Base-by-base conservation (phyloP, 2,797 vertebrate species). In the Microctenopoma lineatum region DNA sequence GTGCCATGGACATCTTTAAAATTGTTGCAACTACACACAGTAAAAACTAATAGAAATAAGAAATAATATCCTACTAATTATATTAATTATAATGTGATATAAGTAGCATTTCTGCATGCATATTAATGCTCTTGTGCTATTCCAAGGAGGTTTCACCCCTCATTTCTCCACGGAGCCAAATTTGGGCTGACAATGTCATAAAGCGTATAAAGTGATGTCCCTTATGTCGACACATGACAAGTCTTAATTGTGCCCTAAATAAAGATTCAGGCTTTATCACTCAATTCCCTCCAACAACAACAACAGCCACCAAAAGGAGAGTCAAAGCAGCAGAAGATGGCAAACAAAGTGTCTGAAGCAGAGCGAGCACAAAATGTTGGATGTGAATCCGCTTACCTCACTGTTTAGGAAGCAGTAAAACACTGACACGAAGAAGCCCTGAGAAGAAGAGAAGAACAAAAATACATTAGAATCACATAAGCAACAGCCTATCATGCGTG, bases 371-470 rank as follows among this genome's bases (percentile, higher is more conserved):
- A 39, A 75, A 73, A 60, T 38, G 57, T 47, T 81, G 34, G 66
- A 75, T 38, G 75, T 29, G 72, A 66, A 77, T 69, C 16, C 77
- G 79, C 97, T 96, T 92, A 99, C 98, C 96, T 99, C 98, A 0
- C 97, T 98, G 90, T 99, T 99, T 86, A 99, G 91, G 93, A 99
- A 99, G 91, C 98, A 99, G 93, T 99, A 99, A 91, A 99, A 99
- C 56, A 99, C 97, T 0, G 97, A 99, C 65, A 99, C 97, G 0
- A 99, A 99, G 92, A 99, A 99, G 44, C 98, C 98, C 98, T 99
- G 75, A 64, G 54, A 77, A 51, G 60, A 59, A 66, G 29, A 64
- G 41, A 73, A 32, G 32, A n/a, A 70, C 27, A 70, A 59, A 77
- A 54, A 45, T 47, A 73, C 48, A 50, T 66, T 47, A 74, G 32